Percentiles rank a stretch among this genome's conserved stretches.
Conservation (phyloP, 1,140 invertebrate species). For the Lysiphlebus fabarum region DNA sequence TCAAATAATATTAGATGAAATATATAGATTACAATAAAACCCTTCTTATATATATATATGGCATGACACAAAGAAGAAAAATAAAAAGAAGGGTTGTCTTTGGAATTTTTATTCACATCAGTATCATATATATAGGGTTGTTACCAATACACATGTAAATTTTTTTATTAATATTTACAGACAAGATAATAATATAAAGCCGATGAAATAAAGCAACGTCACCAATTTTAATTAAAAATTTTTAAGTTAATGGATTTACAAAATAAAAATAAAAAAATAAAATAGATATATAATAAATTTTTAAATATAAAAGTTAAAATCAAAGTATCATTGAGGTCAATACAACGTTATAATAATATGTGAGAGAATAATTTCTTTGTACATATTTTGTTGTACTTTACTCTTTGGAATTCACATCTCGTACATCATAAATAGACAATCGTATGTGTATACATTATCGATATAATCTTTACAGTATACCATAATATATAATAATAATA, state of each 20-base stretch:
- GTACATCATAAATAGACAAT: slow-evolving; percentile 9
- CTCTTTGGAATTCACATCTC: background rate
- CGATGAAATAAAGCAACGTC: slow-evolving; percentile 40
- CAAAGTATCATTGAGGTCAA: background rate
- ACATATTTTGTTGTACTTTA: slow-evolving; percentile 10
- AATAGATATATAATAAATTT: background rate
- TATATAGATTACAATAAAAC: too few species aligned
- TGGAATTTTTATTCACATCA: background rate
- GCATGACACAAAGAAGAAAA: too few species aligned
- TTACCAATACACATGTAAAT: background rate
- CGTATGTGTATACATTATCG: slow-evolving; percentile 4
- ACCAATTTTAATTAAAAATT: slow-evolving; percentile 49
- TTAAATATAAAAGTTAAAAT: slow-evolving; percentile 1
- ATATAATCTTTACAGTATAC: too few species aligned
- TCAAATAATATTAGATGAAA: too few species aligned
- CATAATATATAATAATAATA: too few species aligned
- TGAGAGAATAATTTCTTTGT: background rate
- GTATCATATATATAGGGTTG: background rate
- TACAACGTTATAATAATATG: slow-evolving; percentile 3
- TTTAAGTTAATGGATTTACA: slow-evolving; percentile 6
- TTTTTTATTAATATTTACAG: slow-evolving; percentile 3
- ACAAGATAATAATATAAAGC: slow-evolving; percentile 28
- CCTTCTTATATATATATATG: too few species aligned
- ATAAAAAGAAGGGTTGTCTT: background rate
- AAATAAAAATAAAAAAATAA: slow-evolving; percentile 15